A percentile compares a stretch with the other conserved stretches of the same genome.
Evolutionary conservation across 2,888 invertebrate species (phyloP).

Genomic region (Lypha dubia): DNA sequence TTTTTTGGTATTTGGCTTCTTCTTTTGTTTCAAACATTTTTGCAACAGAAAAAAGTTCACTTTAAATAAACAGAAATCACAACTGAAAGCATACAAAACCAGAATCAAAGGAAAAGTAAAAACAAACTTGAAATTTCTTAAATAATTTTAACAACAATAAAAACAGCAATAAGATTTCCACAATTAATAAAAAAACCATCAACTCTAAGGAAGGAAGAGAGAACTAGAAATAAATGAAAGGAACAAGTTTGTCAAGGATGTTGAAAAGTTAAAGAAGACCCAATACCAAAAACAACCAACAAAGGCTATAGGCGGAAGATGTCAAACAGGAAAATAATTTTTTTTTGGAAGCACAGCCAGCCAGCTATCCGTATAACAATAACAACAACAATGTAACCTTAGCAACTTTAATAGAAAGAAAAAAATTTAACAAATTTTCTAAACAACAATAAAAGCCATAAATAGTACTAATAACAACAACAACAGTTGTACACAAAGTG

Average conservation of each 20-base stretch:
- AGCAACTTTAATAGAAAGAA: constrained; percentile 18
- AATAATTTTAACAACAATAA: constrained; percentile 21
- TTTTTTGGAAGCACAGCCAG: constrained; percentile 18
- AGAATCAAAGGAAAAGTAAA: constrained; percentile 1
- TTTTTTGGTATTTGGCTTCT: not conserved
- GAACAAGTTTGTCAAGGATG: not conserved
- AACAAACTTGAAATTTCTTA: not conserved
- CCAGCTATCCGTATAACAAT: no score
- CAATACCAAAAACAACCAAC: no score
- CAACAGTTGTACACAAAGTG: not conserved
- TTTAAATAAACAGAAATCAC: constrained; percentile 31
- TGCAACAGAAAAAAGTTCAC: not conserved
- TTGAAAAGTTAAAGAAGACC: constrained; percentile 2
- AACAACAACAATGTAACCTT: constrained; percentile 14
- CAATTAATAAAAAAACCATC: constrained; percentile 25
- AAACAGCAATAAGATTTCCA: constrained; percentile 1
- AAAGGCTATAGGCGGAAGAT: constrained; percentile 13
- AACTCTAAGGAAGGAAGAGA: not conserved
- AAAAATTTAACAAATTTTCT: not conserved
- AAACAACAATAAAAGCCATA: constrained; percentile 26
- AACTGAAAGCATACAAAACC: constrained; percentile 17
- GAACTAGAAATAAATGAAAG: not conserved
- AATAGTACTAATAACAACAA: not conserved
- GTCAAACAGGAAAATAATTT: not conserved
- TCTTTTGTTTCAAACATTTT: not conserved